Evolutionary conservation across 2,797 vertebrate species (phyloP).

Genomic region (Muscicapa comitata): DNA sequence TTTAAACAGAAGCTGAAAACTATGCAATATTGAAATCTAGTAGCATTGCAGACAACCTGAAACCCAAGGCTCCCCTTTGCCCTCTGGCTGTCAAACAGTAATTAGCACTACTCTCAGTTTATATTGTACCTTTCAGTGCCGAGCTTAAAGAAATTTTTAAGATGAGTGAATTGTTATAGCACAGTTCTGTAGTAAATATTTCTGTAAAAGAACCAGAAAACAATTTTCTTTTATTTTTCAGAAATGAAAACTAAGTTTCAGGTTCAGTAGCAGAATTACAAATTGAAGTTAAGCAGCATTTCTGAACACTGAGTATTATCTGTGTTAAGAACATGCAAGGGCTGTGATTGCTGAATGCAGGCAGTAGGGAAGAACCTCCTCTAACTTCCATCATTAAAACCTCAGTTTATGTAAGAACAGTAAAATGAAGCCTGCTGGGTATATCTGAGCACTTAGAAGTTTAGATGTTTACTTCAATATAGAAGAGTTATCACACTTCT

Average conservation of each 20-base stretch:
- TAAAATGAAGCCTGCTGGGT: neutral
- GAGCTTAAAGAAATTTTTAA: neutral
- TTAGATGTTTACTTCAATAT: neutral
- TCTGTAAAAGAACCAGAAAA: neutral
- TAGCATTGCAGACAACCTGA: neutral
- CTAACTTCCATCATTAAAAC: neutral
- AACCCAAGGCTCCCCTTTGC: neutral
- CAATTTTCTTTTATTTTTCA: neutral
- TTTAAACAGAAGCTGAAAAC: neutral
- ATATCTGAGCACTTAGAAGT: neutral
- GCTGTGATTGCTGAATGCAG: neutral
- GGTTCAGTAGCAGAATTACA: neutral
- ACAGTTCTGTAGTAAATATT: neutral
- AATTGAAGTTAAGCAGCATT: neutral
- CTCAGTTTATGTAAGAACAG: neutral
- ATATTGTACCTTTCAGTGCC: neutral
- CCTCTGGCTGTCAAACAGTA: neutral
- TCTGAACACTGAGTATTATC: neutral
- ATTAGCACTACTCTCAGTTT: neutral
- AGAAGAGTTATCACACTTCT: neutral
- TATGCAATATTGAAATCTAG: neutral
- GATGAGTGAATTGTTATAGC: neutral
- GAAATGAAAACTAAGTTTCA: neutral
- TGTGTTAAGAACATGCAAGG: neutral
- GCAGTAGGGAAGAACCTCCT: neutral